These are phyloP conservation scores for Nezara viridula DNA, from an alignment of 2,888 invertebrate species.

Conservation along the genomic window DNA sequence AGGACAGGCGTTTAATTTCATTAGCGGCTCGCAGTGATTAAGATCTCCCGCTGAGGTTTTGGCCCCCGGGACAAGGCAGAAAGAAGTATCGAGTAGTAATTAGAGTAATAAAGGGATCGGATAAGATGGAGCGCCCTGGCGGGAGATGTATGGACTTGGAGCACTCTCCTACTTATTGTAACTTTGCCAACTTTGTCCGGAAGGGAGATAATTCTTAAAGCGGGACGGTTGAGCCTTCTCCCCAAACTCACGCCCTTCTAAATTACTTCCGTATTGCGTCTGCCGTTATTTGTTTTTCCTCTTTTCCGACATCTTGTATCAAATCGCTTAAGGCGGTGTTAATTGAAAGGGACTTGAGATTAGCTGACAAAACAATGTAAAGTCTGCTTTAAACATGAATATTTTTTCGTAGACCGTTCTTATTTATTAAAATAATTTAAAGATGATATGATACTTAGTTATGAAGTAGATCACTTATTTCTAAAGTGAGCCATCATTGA, in stretches of 20 bases:
- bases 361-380: neutral
- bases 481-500: too few species aligned
- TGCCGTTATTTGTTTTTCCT: neutral
- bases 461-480: too few species aligned
- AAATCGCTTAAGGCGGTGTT: neutral
- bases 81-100: constrained; percentile 25
- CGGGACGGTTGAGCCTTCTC: neutral
- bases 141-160: neutral
- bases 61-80: neutral
- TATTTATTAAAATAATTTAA: too few species aligned
- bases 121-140: constrained; percentile 2
- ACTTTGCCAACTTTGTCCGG: constrained; percentile 24
- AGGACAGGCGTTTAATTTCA: neutral
- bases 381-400: too few species aligned
- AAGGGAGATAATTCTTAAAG: constrained; percentile 31
- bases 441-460: too few species aligned
- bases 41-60: neutral
- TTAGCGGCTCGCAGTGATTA: neutral
- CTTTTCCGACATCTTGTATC: neutral
- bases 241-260: neutral
- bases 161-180: constrained; percentile 24
- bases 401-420: too few species aligned
- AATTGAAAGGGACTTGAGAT: neutral
- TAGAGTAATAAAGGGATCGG: constrained; percentile 4
- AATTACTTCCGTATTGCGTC: constrained; percentile 18